A percentile compares a stretch with the other conserved stretches of the same genome.
phyloP scores from a whole-genome alignment of 2,888 invertebrate species.

The Pardosa pseudoannulata region DNA sequence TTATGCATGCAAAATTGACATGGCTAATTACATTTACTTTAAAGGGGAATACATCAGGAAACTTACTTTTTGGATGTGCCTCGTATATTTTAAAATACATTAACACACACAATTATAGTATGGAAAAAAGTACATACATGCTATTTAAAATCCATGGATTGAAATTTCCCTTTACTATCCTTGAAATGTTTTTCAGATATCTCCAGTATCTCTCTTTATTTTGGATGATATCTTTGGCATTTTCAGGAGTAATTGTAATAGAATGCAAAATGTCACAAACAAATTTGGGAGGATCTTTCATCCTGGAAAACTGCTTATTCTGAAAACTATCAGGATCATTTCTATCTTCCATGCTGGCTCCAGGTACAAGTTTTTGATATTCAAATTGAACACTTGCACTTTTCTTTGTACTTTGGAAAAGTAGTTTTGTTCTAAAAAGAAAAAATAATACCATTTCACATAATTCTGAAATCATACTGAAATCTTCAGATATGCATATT shows the following conservation, averaged over 20 bases:
- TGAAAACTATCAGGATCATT: not conserved
- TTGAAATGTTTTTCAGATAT: slow-evolving; percentile 34
- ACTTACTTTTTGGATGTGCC: no score
- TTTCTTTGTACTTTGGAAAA: not conserved
- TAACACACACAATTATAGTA: no score
- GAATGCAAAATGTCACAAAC: not conserved
- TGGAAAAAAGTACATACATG: slow-evolving; percentile 32
- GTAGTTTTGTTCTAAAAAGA: no score
- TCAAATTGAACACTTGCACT: not conserved
- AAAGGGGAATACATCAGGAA: no score
- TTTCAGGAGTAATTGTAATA: not conserved
- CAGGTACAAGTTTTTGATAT: not conserved
- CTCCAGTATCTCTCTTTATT: slow-evolving; percentile 24
- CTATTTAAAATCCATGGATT: slow-evolving; percentile 37
- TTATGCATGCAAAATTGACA: no score
- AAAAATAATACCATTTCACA: no score
- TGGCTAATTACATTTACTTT: no score
- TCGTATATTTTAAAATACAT: no score
- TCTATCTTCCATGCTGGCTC: not conserved
- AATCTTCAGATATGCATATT: no score
- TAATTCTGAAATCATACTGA: no score
- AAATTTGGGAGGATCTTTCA: not conserved
- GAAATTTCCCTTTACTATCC: slow-evolving; percentile 39
- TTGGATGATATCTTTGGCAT: not conserved
- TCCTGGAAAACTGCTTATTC: not conserved